A percentile compares a stretch with the other conserved stretches of the same genome.
phyloP scores from a whole-genome alignment of 2,113 vertebrate genomes.

The Oryzias curvinotus region DNA sequence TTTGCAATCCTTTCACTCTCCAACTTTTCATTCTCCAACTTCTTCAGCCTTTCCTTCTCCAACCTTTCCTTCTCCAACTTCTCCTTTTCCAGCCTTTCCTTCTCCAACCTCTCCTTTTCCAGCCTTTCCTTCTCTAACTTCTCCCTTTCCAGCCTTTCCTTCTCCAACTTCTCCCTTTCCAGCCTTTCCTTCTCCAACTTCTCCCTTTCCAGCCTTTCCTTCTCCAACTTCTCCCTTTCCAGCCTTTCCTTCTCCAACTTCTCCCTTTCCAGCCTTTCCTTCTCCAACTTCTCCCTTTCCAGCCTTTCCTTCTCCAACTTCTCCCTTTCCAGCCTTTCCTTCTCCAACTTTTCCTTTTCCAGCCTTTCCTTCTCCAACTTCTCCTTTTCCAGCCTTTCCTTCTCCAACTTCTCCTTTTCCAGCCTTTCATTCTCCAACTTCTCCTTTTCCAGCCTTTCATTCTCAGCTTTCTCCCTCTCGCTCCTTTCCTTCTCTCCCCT shows the following conservation, averaged over 20 bases:
- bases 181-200: rapidly evolving
- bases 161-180: rapidly evolving
- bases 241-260: not conserved
- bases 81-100: too few relatives aligned
- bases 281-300: rapidly evolving
- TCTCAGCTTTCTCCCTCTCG: not conserved
- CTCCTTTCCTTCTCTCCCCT: constrained; percentile 52
- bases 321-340: rapidly evolving
- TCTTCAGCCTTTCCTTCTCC: not conserved
- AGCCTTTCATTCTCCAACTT: rapidly evolving
- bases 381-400: not conserved
- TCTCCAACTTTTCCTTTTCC: constrained; percentile 5
- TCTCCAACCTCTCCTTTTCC: rapidly evolving
- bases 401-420: constrained; percentile 1
- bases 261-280: rapidly evolving
- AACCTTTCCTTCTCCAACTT: rapidly evolving
- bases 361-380: not conserved
- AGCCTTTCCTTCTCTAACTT: rapidly evolving
- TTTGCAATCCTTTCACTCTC: not conserved
- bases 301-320: rapidly evolving
- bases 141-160: not conserved
- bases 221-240: not conserved
- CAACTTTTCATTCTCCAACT: not conserved
- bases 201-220: rapidly evolving
- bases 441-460: constrained; percentile 9